Evolutionary conservation across 2,797 vertebrate species (phyloP), one percentile per base, ranked within the genome.

Genomic region (Lithobates pipiens): DNA sequence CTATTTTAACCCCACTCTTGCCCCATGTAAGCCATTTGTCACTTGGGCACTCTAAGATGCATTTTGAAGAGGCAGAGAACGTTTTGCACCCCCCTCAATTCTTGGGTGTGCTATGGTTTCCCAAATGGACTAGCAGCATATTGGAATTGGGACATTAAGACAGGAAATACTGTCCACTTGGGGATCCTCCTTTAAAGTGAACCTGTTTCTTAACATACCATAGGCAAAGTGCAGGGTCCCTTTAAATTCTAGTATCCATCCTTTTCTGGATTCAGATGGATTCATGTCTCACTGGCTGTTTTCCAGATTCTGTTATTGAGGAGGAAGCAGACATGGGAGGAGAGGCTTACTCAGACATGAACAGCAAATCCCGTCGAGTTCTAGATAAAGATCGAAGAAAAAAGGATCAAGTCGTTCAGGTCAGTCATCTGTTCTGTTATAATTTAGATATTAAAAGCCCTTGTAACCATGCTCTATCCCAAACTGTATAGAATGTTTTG

Each of bases 331-430:
- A 94, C 46, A 88, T 91, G 50, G 90, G 91, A 0, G 91, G 91
- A 0, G 98, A 99, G 90, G 95, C 95, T 32, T 99, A 97, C 91
- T 96, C 97, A 44, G 98, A 99, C 61, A 95, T 97, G 85, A 97
- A 95, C 73, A 99, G 98, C 93, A 99, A 99, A 82, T 97, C 99
- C 86, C 94, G 97, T 39, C 97, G 97, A 27, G 94, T 97, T 61
- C 94, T 96, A 90, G 98, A 99, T 69, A 98, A 99, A 29, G 98
- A 99, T 4, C 93, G 97, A 16, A 95, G 98, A 86, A 97, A 96
- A 92, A 99, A 99, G 89, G 98, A 99, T 36, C 98, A 99, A 83
- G 95, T 94, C 1, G 90, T 93, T 32, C 89, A 95, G 91, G 97
- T 98, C 88, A 90, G 94, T 77, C 27, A 0, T 2, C 10, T 25